Evolutionary conservation across 2,113 vertebrate species (phyloP).

Genomic region (Alouatta palliata): DNA sequence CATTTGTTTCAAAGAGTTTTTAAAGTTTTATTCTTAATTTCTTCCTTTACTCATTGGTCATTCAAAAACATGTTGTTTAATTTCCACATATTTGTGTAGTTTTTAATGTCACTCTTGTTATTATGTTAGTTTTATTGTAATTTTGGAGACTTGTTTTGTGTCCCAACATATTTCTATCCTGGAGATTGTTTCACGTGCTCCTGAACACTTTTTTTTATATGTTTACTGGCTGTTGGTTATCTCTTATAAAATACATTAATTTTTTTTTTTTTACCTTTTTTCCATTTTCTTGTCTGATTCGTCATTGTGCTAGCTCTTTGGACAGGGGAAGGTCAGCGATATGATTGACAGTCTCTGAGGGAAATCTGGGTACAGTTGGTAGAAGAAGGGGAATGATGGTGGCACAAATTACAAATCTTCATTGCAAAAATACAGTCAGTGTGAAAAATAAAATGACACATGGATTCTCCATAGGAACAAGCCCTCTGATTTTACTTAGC

Average conservation of each 20-base stretch:
- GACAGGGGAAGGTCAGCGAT: background rate
- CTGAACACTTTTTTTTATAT: background rate
- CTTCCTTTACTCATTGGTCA: too few species aligned
- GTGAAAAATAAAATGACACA: background rate
- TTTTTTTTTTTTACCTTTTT: background rate
- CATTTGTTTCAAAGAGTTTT: too few species aligned
- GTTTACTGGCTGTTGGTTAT: background rate
- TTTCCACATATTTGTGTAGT: too few species aligned
- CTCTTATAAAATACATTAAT: background rate
- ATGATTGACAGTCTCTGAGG: constrained; percentile 9
- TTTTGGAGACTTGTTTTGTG: too few species aligned
- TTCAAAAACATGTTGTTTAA: too few species aligned
- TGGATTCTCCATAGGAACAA: background rate
- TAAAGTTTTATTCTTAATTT: too few species aligned
- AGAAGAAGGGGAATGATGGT: background rate
- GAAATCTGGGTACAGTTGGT: background rate
- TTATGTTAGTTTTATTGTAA: too few species aligned
- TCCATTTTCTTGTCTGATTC: background rate
- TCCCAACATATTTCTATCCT: too few species aligned
- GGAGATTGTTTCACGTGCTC: too few species aligned
- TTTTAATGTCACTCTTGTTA: too few species aligned
- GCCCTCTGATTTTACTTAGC: background rate
- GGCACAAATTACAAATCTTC: background rate
- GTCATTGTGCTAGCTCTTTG: background rate
- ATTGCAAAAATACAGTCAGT: background rate